Conservation (phyloP, 2,888 invertebrate species). For the Rhynchonema sp. region DNA sequence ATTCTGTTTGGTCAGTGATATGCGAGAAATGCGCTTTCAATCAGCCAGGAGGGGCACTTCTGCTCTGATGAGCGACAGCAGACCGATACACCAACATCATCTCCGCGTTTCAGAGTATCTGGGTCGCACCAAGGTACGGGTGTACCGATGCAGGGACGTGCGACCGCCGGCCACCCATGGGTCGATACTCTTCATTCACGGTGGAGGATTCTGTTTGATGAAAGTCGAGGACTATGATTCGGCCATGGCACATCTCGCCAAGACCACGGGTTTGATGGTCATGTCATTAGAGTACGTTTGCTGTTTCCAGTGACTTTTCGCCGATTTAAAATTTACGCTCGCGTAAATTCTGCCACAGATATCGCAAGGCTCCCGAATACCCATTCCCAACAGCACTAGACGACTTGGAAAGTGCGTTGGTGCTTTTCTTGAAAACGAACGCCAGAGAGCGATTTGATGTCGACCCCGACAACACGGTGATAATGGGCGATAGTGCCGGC, state of each 20-base stretch:
- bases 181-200: neutral
- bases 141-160: too few species aligned
- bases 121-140: too few species aligned
- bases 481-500: neutral
- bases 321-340: too few species aligned
- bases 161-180: neutral
- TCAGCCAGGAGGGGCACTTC: too few species aligned
- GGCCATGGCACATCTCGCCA: neutral
- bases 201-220: neutral
- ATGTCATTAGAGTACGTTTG: neutral
- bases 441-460: neutral
- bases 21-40: too few species aligned
- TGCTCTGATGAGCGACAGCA: too few species aligned
- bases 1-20: too few species aligned
- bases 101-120: too few species aligned
- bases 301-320: too few species aligned
- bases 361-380: neutral
- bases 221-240: neutral
- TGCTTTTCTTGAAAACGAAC: neutral
- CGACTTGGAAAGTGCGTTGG: neutral
- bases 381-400: neutral
- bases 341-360: neutral
- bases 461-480: neutral
- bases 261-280: neutral
- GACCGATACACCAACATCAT: too few species aligned